phyloP scores from a whole-genome alignment of 2,888 invertebrate species.

The Adela reaumurella region DNA sequence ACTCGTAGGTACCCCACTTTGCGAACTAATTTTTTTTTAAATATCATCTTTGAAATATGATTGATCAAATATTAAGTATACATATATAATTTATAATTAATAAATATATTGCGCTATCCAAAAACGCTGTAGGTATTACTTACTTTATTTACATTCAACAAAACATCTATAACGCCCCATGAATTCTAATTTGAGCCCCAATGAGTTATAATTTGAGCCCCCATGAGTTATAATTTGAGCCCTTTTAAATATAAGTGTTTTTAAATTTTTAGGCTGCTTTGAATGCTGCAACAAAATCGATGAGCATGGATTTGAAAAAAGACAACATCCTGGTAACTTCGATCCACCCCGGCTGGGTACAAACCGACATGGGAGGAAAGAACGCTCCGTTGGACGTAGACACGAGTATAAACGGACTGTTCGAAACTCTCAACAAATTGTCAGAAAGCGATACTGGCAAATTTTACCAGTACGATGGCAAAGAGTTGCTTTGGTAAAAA shows the following conservation, averaged over 20 bases:
- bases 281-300: constrained; percentile 81
- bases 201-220: no score
- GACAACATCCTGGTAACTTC: constrained; percentile 70
- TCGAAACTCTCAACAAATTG: constrained; percentile 62
- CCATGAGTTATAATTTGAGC: no score
- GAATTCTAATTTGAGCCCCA: no score
- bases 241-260: constrained; percentile 5
- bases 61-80: no score
- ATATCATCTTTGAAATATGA: no score
- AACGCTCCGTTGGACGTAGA: constrained; percentile 72
- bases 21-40: no score
- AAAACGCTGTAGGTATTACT: no score
- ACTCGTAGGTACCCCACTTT: no score
- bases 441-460: constrained; percentile 67
- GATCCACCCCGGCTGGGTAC: constrained; percentile 90
- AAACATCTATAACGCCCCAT: no score
- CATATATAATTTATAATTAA: no score
- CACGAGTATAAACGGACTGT: constrained; percentile 62
- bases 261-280: constrained; percentile 67
- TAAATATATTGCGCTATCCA: no score
- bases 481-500: constrained; percentile 66
- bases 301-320: constrained; percentile 75
- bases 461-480: constrained; percentile 76
- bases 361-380: constrained; percentile 84
- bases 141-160: no score